Percentiles rank a stretch among this genome's conserved stretches.
These are phyloP conservation scores for Acleris literana DNA, from an alignment of 2,888 invertebrate species.

Conservation along the genomic window DNA sequence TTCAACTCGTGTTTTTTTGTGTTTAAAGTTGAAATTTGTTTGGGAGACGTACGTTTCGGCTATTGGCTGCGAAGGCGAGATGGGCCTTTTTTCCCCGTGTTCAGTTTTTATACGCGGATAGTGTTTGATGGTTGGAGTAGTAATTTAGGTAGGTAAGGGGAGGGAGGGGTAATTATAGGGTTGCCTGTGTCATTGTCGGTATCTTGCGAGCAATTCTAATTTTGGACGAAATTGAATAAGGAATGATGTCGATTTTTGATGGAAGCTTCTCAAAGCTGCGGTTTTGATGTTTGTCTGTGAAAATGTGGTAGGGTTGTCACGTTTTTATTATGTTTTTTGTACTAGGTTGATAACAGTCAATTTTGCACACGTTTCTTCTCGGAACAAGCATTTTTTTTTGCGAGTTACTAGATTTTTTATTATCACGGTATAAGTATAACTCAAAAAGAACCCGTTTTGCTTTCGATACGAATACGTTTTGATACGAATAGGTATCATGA, in stretches of 20 bases:
- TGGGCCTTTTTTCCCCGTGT: slow-evolving; percentile 63
- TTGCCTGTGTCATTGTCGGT: slow-evolving; percentile 79
- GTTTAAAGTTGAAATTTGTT: slow-evolving; percentile 50
- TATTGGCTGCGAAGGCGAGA: slow-evolving; percentile 65
- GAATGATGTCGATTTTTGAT: slow-evolving; percentile 40
- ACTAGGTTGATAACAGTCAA: background rate
- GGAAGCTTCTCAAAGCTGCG: slow-evolving; percentile 39
- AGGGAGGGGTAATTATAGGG: slow-evolving; percentile 75
- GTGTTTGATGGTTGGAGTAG: slow-evolving; percentile 74
- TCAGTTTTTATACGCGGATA: slow-evolving; percentile 75
- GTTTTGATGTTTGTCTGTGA: slow-evolving; percentile 34
- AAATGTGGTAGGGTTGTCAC: slow-evolving; percentile 1
- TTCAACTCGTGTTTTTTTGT: slow-evolving; percentile 1
- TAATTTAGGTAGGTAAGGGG: slow-evolving; percentile 65
- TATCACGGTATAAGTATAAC: too few species aligned
- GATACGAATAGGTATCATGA: too few species aligned
- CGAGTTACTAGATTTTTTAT: too few species aligned
- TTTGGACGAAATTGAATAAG: slow-evolving; percentile 59
- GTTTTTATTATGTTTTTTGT: background rate
- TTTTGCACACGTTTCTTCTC: too few species aligned
- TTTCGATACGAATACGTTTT: too few species aligned
- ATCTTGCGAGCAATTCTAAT: slow-evolving; percentile 64
- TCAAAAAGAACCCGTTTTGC: too few species aligned
- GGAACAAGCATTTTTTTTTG: too few species aligned
- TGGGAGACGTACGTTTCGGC: slow-evolving; percentile 43